Base-by-base conservation (phyloP, 1,140 invertebrate genomes). In the Saccostrea echinata region DNA sequence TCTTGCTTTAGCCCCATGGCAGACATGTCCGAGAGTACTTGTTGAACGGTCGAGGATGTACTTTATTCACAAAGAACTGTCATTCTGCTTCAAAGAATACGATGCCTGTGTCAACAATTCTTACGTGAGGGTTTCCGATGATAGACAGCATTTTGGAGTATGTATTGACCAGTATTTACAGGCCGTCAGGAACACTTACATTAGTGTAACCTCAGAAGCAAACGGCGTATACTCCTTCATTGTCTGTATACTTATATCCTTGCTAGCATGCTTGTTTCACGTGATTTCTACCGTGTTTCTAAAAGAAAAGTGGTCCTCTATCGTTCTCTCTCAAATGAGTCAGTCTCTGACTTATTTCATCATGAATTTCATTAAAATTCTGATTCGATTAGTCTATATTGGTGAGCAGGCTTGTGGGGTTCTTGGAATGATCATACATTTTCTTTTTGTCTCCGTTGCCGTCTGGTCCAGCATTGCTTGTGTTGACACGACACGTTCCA, bases 381-480 rank as follows among this genome's bases (percentile, higher is more conserved):
- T 61, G n/a, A 61, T 61, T 21, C 55, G 55, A 61, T 16, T 61
- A 61, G 55, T 61, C n/a, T 61, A 21, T 61, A 13, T 61, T 61
- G 55, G 55, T 61, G 55, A 61, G 55, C 4, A 6, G 55, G 55
- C 18, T 61, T 61, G 55, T n/a, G 55, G 55, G 55, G 55, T 61
- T n/a, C n/a, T 61, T 61, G 55, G 55, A n/a, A 61, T 61, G 55
- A n/a, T 61, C 55, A 61, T 61, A 61, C 55, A 61, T 61, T 61
- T 61, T n/a, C 55, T 61, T 21, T 61, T 61, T n/a, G 0, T 61
- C n/a, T 61, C n/a, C 4, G 55, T 61, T 21, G 16, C 55, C n/a
- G 18, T 18, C n/a, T 61, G 55, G 55, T 61, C 55, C 55, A 61
- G 55, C 18, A 6, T 61, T 61, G 55, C 18, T 21, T 61, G 18